Evolutionary conservation across 2,113 vertebrate species (phyloP), one percentile per base, ranked within the genome.

Genomic region (Cyanistes caeruleus): DNA sequence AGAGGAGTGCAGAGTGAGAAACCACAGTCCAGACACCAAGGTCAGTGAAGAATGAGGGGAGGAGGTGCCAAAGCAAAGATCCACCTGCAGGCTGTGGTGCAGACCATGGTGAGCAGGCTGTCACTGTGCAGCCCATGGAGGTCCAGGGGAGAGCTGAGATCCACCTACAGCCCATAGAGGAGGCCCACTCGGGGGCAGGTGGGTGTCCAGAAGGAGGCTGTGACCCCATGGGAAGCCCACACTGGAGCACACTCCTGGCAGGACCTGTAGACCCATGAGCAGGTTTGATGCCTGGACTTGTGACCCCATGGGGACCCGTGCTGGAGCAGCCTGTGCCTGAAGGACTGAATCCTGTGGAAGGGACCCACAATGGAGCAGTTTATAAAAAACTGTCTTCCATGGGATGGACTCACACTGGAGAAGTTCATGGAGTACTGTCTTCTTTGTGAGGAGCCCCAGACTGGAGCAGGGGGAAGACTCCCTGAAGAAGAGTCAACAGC

Each of bases 271-370:
- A 23, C 8, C 44, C 46, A 20, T 10, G 33, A 70, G 48, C 19
- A 46, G 64, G 7, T 62, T 67, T 60, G 33, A 33, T 62, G 44
- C 22, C 64, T 69, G 33, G 18, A 23, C 33, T 39, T 78, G 64
- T 46, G 48, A 46, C 23, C 15, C 27, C 1, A 0, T 30, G 16
- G 21, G 13, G 16, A 25, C 13, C 31, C 8, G 2, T 2, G 4
- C 18, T 37, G 37, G 37, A 63, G n/a, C 48, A 70, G 41, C 15
- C 74, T 48, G 41, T 17, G 51, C 65, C 49, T 55, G 65, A 48
- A 30, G 56, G 30, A 63, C 20, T n/a, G 33, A 12, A 28, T 4
- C 33, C n/a, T 46, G 12, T 33, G 39, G 21, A 31, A 53, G 35
- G 22, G 22, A 19, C 15, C 5, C 80, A 49, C 48, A 49, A 24